Evolutionary conservation across 2,888 invertebrate genomes (phyloP).

Genomic region (Hypsopygia costalis): DNA sequence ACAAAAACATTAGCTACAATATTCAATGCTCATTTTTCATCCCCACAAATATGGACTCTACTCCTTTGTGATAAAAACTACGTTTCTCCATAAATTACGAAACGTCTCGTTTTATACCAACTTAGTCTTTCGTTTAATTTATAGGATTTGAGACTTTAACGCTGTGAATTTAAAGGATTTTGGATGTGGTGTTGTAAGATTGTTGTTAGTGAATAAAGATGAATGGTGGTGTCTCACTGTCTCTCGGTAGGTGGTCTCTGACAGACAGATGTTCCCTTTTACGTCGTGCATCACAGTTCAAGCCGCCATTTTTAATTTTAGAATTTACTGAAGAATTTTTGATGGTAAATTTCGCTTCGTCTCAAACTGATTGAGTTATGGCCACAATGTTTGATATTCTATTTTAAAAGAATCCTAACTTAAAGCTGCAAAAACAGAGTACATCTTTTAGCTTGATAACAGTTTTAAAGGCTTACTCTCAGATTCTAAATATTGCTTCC

Average conservation of each 20-base stretch:
- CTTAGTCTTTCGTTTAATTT: neutral
- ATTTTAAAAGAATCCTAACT: too few relatives aligned
- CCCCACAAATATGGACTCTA: slow-evolving; percentile 45
- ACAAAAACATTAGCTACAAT: slow-evolving; percentile 47
- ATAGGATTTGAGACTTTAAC: slow-evolving; percentile 19
- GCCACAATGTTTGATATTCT: too few relatives aligned
- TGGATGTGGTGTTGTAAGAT: slow-evolving; percentile 9
- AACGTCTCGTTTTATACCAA: slow-evolving; percentile 26
- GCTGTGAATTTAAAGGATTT: slow-evolving; percentile 2
- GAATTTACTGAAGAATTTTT: slow-evolving; percentile 21
- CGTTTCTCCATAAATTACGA: slow-evolving; percentile 54
- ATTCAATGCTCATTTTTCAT: slow-evolving; percentile 49
- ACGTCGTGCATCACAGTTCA: slow-evolving; percentile 30
- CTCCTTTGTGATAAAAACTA: slow-evolving; percentile 37
- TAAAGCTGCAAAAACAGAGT: too few relatives aligned
- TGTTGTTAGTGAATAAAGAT: slow-evolving; percentile 60
- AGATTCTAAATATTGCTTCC: too few relatives aligned
- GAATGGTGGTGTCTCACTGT: slow-evolving; percentile 58
- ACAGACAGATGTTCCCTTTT: slow-evolving; percentile 67
- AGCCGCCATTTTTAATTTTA: slow-evolving; percentile 59
- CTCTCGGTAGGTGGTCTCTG: slow-evolving; percentile 69
- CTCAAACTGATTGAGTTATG: neutral
- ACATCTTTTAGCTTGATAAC: too few relatives aligned
- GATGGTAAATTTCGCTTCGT: slow-evolving; percentile 14
- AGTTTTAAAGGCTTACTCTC: too few relatives aligned